Evolutionary conservation across 2,888 invertebrate genomes (phyloP).

Genomic region (Ochropleura leucogaster): DNA sequence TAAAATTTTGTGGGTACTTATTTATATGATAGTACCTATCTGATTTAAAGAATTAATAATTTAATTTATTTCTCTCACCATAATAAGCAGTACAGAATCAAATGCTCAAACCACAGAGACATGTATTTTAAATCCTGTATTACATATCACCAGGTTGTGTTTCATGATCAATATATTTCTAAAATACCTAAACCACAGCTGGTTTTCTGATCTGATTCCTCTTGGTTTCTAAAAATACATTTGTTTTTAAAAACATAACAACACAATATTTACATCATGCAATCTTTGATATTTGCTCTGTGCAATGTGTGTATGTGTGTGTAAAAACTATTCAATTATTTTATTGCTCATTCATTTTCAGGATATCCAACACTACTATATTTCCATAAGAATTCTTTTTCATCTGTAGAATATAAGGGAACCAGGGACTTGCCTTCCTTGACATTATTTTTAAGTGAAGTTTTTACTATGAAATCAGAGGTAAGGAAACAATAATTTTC

Average conservation of each 20-base stretch:
- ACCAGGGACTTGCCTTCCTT: constrained; percentile 94
- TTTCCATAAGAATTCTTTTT: constrained; percentile 92
- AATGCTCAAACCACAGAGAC: too few relatives aligned
- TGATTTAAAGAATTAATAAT: too few relatives aligned
- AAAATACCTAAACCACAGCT: background rate
- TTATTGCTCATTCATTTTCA: constrained; percentile 73
- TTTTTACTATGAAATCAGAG: constrained; percentile 83
- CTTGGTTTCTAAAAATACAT: background rate
- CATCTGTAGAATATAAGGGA: constrained; percentile 94
- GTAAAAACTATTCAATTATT: background rate
- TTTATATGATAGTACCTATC: too few relatives aligned
- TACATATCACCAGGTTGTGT: too few relatives aligned
- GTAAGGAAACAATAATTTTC: constrained; percentile 71
- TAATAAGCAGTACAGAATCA: too few relatives aligned
- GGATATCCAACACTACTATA: constrained; percentile 93
- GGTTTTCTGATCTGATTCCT: background rate
- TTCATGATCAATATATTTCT: background rate
- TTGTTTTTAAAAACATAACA: background rate
- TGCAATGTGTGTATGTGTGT: too few relatives aligned
- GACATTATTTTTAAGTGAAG: constrained; percentile 94
- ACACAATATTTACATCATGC: background rate
- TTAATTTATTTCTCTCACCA: too few relatives aligned
- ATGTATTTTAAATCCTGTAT: too few relatives aligned
- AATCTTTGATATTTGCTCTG: background rate
- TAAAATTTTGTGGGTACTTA: too few relatives aligned